These are phyloP conservation scores for Cyanistes caeruleus DNA, from an alignment of 2,113 vertebrate genomes.

Conservation along the genomic window DNA sequence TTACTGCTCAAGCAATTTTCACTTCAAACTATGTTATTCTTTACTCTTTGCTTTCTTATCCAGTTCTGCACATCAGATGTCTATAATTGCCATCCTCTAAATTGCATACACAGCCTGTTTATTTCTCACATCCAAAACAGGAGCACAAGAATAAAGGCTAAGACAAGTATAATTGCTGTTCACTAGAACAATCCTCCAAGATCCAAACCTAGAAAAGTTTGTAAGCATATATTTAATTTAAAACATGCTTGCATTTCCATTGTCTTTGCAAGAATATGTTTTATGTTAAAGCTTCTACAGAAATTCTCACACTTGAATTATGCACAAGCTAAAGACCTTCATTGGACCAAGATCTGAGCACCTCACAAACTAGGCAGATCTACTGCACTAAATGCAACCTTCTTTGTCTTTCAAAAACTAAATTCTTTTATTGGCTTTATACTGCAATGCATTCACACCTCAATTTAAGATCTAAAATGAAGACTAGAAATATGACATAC, in stretches of 20 bases:
- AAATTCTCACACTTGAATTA: neutral
- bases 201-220: neutral
- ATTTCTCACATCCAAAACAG: neutral
- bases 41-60: neutral
- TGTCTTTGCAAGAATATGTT: neutral
- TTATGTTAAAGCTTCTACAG: neutral
- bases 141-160: neutral
- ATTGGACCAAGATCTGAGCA: neutral
- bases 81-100: neutral
- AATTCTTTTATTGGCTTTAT: neutral
- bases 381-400: neutral
- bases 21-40: conserved; percentile 1
- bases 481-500: neutral
- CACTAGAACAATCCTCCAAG: neutral
- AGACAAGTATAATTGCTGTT: neutral
- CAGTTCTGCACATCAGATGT: neutral
- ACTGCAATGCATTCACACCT: neutral
- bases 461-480: neutral
- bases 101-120: neutral
- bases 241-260: neutral
- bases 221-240: neutral
- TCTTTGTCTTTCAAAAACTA: neutral
- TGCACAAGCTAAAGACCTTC: neutral
- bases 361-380: neutral
- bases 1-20: conserved; percentile 2